Evolutionary conservation across 2,797 vertebrate species (phyloP), one percentile per base, ranked within the genome.

Genomic region (Paguma larvata): DNA sequence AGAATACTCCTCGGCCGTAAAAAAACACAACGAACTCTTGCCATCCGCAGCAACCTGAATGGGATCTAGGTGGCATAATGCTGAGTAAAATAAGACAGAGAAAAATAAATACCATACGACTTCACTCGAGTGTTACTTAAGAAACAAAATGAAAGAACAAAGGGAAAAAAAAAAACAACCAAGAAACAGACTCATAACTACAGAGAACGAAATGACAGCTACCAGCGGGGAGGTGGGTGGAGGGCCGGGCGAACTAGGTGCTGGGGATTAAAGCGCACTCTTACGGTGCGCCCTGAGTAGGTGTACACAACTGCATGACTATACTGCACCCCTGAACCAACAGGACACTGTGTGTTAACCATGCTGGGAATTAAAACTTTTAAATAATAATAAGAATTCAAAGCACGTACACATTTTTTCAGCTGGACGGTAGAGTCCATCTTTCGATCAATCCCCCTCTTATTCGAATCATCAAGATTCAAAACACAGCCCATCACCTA

Each of bases 381-480:
- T 48, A 48, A 8, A 72, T 72, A 41, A 73, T 6, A 25, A 44
- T 75, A 75, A 73, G 44, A 5, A 97, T 96, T 93, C 85, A 89
- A 98, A 94, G 94, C 96, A 98, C 90, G 90, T 90, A 85, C 93
- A 97, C 78, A 92, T 41, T 97, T 96, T 95, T 97, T 98, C 96
- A 97, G 94, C 46, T 97, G 94, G 96, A 97, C 95, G 98, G 89
- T 85, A 92, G 16, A 91, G 97, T 98, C 97, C 97, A 94, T 84
- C 95, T 95, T 97, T 97, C 97, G 94, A 98, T 97, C 92, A 97
- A 97, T 93, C 95, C 86, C 48, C 82, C 97, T 97, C 98, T 98
- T 97, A 97, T 98, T 98, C 97, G 98, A 95, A 98, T 96, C 75
- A 98, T 96, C 94, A 94, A 96, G 92, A 98, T 96, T 98, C 97